These are phyloP conservation scores for Prunella strophiata DNA, from an alignment of 2,797 vertebrate species.

Conservation along the genomic window DNA sequence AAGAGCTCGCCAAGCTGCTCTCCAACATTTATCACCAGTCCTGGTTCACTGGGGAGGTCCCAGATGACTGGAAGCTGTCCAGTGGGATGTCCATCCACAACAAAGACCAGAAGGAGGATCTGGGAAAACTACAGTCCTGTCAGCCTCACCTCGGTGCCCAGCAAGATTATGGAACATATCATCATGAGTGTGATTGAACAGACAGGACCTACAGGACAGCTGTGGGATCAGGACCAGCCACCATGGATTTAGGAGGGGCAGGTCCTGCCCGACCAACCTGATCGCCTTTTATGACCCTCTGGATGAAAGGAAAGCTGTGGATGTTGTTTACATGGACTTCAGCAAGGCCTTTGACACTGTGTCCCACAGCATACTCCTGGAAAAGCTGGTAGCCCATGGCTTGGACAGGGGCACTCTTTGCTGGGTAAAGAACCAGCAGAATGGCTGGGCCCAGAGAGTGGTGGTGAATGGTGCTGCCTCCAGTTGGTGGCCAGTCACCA, in stretches of 20 bases:
- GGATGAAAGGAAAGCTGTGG: not conserved
- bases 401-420: not conserved
- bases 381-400: not conserved
- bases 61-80: not conserved
- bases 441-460: not conserved
- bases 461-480: not conserved
- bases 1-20: fast-evolving
- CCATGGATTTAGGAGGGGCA: not conserved
- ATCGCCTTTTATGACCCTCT: not conserved
- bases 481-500: not conserved
- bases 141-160: not conserved
- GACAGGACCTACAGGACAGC: not conserved
- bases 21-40: not conserved
- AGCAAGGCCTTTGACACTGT: not conserved
- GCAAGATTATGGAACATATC: not conserved
- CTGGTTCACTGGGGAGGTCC: not conserved
- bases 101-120: not conserved
- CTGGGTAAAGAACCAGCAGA: not conserved
- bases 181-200: not conserved
- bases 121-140: not conserved
- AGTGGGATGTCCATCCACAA: too few species aligned
- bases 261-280: not conserved
- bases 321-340: not conserved
- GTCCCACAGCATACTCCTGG: not conserved
- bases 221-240: not conserved